Percentiles rank a stretch among this genome's conserved stretches.
phyloP scores from a whole-genome alignment of 2,113 vertebrate species.

The Cariama cristata region DNA sequence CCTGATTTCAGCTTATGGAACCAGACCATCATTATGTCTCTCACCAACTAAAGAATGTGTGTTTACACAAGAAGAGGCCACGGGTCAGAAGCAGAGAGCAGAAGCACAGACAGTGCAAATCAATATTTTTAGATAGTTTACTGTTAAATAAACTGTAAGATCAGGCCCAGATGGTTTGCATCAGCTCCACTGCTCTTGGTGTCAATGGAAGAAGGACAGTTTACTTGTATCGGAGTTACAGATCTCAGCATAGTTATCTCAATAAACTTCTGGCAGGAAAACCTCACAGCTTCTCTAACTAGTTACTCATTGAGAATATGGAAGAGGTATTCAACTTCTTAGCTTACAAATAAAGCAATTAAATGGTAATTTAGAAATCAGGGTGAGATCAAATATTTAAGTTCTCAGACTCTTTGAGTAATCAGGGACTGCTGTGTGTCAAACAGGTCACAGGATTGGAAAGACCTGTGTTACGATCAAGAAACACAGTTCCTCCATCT shows the following conservation, averaged over 20 bases:
- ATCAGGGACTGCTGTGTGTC: neutral
- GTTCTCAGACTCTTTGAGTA: neutral
- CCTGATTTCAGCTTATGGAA: constrained; percentile 48
- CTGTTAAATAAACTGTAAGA: constrained; percentile 62
- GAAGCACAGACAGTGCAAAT: constrained; percentile 68
- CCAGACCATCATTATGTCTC: constrained; percentile 52
- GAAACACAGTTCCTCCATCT: neutral
- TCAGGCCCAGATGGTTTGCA: constrained; percentile 32
- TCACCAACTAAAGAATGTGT: constrained; percentile 45
- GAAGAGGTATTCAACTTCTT: neutral
- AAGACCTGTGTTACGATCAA: neutral
- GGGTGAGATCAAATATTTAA: neutral
- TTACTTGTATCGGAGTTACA: neutral
- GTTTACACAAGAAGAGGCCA: constrained; percentile 68
- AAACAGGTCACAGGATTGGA: neutral
- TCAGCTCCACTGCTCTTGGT: constrained; percentile 16
- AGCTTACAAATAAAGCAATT: constrained; percentile 8
- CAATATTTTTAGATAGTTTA: constrained; percentile 70
- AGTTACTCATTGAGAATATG: neutral
- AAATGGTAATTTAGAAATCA: constrained; percentile 5
- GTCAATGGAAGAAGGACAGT: neutral
- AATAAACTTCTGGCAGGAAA: neutral
- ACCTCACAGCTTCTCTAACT: neutral
- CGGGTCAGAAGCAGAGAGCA: constrained; percentile 57
- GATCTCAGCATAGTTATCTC: neutral